Base-by-base conservation (phyloP, 2,888 invertebrate genomes). In the Adelphocoris suturalis region DNA sequence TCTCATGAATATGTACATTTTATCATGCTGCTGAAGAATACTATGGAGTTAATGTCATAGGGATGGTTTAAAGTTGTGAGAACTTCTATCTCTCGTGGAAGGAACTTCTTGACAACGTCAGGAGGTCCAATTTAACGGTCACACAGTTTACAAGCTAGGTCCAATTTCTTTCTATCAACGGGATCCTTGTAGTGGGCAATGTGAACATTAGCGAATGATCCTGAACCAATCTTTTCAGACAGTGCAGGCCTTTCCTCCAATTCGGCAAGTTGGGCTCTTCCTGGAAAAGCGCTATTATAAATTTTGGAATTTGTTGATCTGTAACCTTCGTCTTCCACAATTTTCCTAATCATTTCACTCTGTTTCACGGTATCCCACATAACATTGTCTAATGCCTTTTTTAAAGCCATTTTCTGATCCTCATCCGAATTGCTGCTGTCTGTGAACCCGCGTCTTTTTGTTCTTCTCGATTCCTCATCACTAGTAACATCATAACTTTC, bases 111-210 rank as follows among this genome's bases (percentile, higher is more conserved):
- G 92, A 98, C 95, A 94, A 98, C 98, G 94, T 98, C 98, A 90
- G 95, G 94, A 11, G 98, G 98, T 80, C 98, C 97, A 93, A 97
- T 97, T 92, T 96, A 96, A 93, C 97, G 97, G 93, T 98, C 97
- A 92, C 98, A 97, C 93, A 98, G 97, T 94, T 98, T 98, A 93
- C 97, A 97, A 28, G 97, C 97, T 94, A n/a, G n/a, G n/a, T n/a
- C n/a, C n/a, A n/a, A n/a, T n/a, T n/a, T n/a, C n/a, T n/a, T n/a
- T n/a, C n/a, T n/a, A n/a, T n/a, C n/a, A n/a, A n/a, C n/a, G n/a
- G n/a, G n/a, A n/a, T n/a, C n/a, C n/a, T n/a, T n/a, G n/a, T n/a
- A n/a, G n/a, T n/a, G n/a, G n/a, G n/a, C n/a, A n/a, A n/a, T n/a
- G n/a, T n/a, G n/a, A n/a, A n/a, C n/a, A n/a, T n/a, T n/a, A n/a